Conservation (phyloP, 2,888 invertebrate species). For the Nymphalis c-album region DNA sequence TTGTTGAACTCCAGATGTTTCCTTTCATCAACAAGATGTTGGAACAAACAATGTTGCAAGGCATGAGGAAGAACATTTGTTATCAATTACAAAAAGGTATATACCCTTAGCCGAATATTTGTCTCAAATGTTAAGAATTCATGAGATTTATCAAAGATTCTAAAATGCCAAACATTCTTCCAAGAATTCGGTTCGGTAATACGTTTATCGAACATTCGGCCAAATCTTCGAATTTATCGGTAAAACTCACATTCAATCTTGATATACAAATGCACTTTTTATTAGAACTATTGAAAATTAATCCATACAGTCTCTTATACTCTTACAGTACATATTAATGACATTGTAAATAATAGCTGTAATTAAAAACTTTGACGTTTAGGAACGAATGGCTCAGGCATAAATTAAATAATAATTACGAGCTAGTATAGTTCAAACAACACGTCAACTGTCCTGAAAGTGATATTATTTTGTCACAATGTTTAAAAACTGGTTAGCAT, state of each 20-base stretch:
- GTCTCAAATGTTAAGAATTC: no score
- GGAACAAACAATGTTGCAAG: no score
- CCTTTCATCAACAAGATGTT: not conserved
- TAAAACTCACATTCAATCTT: not conserved
- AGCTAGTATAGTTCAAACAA: constrained; percentile 1
- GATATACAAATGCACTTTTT: constrained; percentile 1
- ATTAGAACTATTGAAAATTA: not conserved
- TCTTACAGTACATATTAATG: constrained; percentile 10
- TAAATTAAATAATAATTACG: constrained; percentile 7
- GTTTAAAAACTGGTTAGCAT: constrained; percentile 8
- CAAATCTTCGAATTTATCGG: no score
- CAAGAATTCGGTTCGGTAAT: no score
- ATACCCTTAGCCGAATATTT: no score
- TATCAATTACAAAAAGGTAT: no score
- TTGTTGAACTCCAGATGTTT: not conserved
- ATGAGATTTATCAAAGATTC: no score
- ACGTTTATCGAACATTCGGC: no score
- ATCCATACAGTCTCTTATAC: constrained; percentile 1
- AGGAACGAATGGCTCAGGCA: not conserved
- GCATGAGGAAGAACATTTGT: no score
- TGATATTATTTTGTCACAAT: constrained; percentile 4
- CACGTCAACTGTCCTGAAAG: constrained; percentile 1
- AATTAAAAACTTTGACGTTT: constrained; percentile 5
- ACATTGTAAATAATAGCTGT: constrained; percentile 12
- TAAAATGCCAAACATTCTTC: no score